Base-by-base conservation (phyloP, 2,797 vertebrate species). In the Tarsius wallacei region DNA sequence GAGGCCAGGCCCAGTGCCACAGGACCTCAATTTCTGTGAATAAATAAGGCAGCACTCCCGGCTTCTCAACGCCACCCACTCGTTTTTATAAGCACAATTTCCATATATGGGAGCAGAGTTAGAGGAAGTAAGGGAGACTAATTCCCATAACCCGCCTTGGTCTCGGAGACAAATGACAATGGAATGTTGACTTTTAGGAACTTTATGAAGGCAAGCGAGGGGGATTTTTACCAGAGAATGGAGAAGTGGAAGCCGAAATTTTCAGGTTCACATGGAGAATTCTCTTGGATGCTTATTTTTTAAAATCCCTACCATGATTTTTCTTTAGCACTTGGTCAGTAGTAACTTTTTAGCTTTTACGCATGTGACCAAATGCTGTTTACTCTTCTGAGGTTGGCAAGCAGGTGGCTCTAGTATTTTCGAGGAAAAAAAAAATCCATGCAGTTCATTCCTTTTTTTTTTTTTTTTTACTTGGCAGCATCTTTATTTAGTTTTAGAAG, bases 401-500 rank as follows among this genome's bases (percentile, higher is more conserved):
- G 53, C 84, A 96, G 85, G 94, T 93, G 36, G 53, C 74, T 95
- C 36, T 87, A 24, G 71, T 77, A 70, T 82, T 92, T 82, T 3
- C 70, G 13, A 91, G 31, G 47, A 1, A 21, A 81, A 86, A 83
- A 94, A 78, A 84, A 70, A 22, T 47, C 49, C 59, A 77, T 14
- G 71, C 15, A 13, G 14, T 64, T 26, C 22, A 90, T 96, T 84
- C n/a, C 21, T 84, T 93, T 95, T 22, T 71, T 17, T 17, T 57
- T 57, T 77, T 57, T 36, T 59, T 80, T 77, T 93, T 42, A 95
- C 26, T 97, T 85, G 83, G 64, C 59, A 86, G 61, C 71, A n/a
- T 94, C 73, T 88, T 98, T 87, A 90, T 93, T 94, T 90, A 51
- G 84, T 95, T 94, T 96, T 80, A 77, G 77, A 87, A 97, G 87